phyloP scores from a whole-genome alignment of 2,113 vertebrate genomes.

The Penelope pileata region DNA sequence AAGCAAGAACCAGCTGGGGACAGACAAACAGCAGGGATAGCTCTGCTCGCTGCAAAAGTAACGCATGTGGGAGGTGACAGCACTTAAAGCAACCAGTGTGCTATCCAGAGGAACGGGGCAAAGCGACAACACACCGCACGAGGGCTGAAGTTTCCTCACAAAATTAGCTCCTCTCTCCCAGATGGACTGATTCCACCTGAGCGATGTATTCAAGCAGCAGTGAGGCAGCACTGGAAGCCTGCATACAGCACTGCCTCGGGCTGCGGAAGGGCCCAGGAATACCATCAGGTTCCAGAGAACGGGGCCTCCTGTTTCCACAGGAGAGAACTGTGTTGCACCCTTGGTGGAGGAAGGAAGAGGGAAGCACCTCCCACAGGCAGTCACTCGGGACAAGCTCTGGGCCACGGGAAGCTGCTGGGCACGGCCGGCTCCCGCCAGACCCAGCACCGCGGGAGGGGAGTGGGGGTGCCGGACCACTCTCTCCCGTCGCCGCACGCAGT shows the following conservation, averaged over 20 bases:
- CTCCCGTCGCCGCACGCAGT: background rate
- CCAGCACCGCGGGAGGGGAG: no score
- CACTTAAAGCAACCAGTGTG: background rate
- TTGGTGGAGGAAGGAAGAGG: background rate
- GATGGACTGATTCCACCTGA: background rate
- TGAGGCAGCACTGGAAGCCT: background rate
- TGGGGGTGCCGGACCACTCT: background rate
- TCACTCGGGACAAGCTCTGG: background rate
- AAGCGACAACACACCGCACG: background rate
- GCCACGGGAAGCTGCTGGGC: no score
- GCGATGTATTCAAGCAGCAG: background rate
- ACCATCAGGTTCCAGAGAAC: fast-evolving
- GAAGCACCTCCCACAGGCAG: background rate
- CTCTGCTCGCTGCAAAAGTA: background rate
- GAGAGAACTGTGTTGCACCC: background rate
- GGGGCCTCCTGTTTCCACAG: background rate
- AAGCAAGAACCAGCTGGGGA: background rate
- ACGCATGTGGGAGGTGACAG: fast-evolving
- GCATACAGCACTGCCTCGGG: background rate
- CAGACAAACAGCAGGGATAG: background rate
- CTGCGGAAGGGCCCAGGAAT: background rate
- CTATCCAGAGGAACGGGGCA: background rate
- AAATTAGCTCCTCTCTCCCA: background rate
- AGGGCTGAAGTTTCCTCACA: fast-evolving
- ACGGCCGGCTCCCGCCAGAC: no score